Evolutionary conservation across 2,113 vertebrate species (phyloP), one percentile per base, ranked within the genome.

Genomic region (Callorhinus ursinus): DNA sequence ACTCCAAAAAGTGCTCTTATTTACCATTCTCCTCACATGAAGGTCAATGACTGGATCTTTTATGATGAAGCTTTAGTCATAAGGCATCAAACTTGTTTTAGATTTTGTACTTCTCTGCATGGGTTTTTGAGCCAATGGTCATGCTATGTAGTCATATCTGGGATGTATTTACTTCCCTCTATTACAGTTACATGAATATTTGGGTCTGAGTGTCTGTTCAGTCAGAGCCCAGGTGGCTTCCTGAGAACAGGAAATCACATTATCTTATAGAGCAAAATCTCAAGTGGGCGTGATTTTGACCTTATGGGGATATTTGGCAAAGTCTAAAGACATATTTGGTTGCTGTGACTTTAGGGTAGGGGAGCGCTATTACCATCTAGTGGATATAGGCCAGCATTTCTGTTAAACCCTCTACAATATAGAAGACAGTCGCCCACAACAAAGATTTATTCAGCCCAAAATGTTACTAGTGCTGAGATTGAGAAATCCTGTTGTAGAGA

Each of bases 11-110:
- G 69, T 71, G 76, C 22, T 87, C 14, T 85, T 72, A 76, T 84
- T 77, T 22, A n/a, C 84, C 3, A 8, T 96, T 97, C 85, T 88
- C 71, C 71, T 65, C 49, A 55, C 57, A 9, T 42, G 69, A 97
- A 95, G 92, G 61, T 90, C 83, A 42, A 72, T 55, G 51, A 39
- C 33, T 63, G 5, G 24, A 65, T 69, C 42, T 83, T 76, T 96
- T 86, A 22, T 85, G 85, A 88, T 51, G 88, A 88, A 79, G 24
- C 22, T 33, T 87, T 72, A 24, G 55, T 76, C 91, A 49, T 31
- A 61, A 95, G 26, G 36, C 33, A 51, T 51, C 71, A 49, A 12
- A 51, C 57, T 22, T 72, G 77, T 85, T 97, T 57, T 89, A 88
- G 81, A 88, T 74, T 90, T 55, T 51, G 1, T 51, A 16, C 55